These are phyloP conservation scores for Pristionchus mayeri DNA, from an alignment of 2,888 invertebrate genomes.

Conservation along the genomic window DNA sequence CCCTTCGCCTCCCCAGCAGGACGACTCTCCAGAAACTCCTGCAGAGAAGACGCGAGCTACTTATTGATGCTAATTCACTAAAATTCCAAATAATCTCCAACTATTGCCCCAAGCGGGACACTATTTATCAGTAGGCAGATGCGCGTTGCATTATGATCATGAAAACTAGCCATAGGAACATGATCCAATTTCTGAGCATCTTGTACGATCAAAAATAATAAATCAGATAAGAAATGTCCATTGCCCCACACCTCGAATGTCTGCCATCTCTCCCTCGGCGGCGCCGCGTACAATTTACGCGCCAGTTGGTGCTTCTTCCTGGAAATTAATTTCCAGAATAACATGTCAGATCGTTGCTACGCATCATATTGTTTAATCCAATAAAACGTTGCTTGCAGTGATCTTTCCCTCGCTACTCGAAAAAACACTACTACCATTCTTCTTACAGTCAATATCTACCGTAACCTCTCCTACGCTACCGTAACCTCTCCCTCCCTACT, in stretches of 20 bases:
- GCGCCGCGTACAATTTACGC: not conserved
- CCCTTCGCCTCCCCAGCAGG: constrained; percentile 46
- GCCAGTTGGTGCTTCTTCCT: constrained; percentile 48
- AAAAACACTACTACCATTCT: not conserved
- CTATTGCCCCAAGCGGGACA: too few relatives aligned
- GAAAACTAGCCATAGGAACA: not conserved
- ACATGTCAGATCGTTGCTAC: too few relatives aligned
- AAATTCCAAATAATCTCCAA: too few relatives aligned
- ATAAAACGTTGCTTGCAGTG: too few relatives aligned
- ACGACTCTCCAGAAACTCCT: constrained; percentile 38
- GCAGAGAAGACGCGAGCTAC: too few relatives aligned
- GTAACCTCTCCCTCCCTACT: not conserved
- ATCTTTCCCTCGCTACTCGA: not conserved
- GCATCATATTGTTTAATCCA: too few relatives aligned
- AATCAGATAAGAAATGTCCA: not conserved
- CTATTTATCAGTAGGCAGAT: too few relatives aligned
- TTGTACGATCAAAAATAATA: too few relatives aligned
- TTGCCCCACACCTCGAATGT: constrained; percentile 9
- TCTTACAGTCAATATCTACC: not conserved
- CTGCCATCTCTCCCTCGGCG: constrained; percentile 17
- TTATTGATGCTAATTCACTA: too few relatives aligned
- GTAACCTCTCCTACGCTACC: not conserved
- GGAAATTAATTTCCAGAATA: not conserved
- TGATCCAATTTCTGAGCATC: too few relatives aligned
- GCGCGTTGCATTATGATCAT: too few relatives aligned